Base-by-base conservation (phyloP, 2,888 invertebrate species). In the Prionchulus punctatus region DNA sequence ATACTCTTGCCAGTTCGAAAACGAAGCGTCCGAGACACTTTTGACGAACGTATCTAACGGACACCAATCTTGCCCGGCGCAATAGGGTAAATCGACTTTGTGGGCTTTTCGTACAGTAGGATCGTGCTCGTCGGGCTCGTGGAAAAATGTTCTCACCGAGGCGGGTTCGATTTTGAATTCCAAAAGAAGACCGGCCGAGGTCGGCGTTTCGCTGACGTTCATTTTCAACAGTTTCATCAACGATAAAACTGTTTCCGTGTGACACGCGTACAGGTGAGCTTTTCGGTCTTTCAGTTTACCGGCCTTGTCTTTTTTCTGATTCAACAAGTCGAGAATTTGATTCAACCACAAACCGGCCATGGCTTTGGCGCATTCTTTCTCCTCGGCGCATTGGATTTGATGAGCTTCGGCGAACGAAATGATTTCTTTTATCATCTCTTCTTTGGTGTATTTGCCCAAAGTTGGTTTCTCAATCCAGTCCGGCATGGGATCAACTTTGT, bases 231-330 rank as follows among this genome's bases (percentile, higher is more conserved):
- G 53, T 43, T 27, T 21, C 23, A 53, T 53, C 4, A 53, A 21
- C 4, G 53, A 53, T 4, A 53, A 27, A 45, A 53, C 53, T 12
- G 53, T 53, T 53, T 53, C 53, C 15, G 53, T 53, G 45, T 53
- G 53, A 15, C 47, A 45, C 12, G 43, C 53, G 45, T 53, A 53
- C 12, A 53, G 45, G 45, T 53, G 42, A 21, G 53, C 53, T 45
- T 45, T 45, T 7, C 45, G 45, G 23, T 45, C 45, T 7, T 12
- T 23, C 23, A 45, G 23, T 45, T 45, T 45, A 7, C 45, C 45
- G n/a, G n/a, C n/a, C n/a, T n/a, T n/a, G n/a, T n/a, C n/a, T n/a
- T n/a, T n/a, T n/a, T n/a, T n/a, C n/a, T n/a, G n/a, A n/a, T n/a
- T n/a, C n/a, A n/a, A n/a, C n/a, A n/a, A n/a, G n/a, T n/a, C n/a